These are phyloP conservation scores for Bucco capensis DNA, from an alignment of 2,113 vertebrate genomes.

Conservation along the genomic window DNA sequence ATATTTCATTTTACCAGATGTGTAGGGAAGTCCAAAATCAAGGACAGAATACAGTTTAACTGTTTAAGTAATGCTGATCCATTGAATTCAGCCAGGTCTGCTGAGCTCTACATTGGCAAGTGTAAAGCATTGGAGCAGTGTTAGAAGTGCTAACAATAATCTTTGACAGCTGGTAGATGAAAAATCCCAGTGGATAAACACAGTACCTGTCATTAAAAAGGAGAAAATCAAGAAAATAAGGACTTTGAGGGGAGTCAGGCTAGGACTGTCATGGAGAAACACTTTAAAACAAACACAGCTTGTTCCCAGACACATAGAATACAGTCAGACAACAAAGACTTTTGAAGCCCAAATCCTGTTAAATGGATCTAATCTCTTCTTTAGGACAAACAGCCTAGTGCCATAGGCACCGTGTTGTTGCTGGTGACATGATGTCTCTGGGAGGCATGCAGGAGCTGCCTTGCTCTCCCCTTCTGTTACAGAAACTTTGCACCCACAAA, in stretches of 20 bases:
- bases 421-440: neutral
- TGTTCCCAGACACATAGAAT: neutral
- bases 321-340: neutral
- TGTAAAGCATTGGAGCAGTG: neutral
- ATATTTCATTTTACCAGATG: neutral
- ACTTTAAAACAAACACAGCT: neutral
- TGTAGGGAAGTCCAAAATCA: neutral
- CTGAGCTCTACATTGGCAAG: neutral
- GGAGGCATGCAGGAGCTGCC: neutral
- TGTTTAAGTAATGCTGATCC: neutral
- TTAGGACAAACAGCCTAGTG: neutral
- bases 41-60: neutral
- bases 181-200: constrained; percentile 1
- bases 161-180: neutral
- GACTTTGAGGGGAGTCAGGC: neutral
- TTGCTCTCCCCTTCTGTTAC: neutral
- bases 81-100: neutral
- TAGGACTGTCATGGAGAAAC: neutral
- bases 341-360: neutral
- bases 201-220: constrained; percentile 25
- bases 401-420: neutral
- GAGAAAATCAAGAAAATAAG: neutral
- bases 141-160: neutral
- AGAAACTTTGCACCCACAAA: neutral
- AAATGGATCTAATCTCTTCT: neutral